These are phyloP conservation scores for Pediacus dermestoides DNA, from an alignment of 2,888 invertebrate genomes.

Conservation along the genomic window DNA sequence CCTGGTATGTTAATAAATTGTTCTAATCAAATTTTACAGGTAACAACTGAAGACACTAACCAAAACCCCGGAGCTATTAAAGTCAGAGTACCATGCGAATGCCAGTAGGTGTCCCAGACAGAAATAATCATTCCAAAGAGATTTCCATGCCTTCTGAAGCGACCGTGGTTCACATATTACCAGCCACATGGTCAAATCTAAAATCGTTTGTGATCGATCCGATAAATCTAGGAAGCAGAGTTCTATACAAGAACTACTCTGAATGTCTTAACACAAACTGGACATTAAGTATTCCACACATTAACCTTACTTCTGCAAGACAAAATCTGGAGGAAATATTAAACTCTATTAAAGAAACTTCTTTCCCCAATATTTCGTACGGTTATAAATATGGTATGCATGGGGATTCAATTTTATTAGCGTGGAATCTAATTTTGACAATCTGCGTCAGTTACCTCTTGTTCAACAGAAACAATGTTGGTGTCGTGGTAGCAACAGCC, in stretches of 20 bases:
- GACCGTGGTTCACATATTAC: constrained; percentile 10
- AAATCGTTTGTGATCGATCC: constrained; percentile 1
- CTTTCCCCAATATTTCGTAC: no score
- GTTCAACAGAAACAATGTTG: no score
- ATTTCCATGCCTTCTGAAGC: constrained; percentile 12
- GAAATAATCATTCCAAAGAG: constrained; percentile 14
- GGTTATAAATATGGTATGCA: no score
- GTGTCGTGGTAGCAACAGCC: no score
- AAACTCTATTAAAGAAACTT: no score
- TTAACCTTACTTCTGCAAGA: constrained; percentile 10
- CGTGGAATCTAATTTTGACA: no score
- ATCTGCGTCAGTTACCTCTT: no score
- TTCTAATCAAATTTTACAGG: no score
- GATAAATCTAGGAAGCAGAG: neutral
- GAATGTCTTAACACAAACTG: constrained; percentile 12
- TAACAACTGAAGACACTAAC: no score
- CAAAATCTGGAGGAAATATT: constrained; percentile 8
- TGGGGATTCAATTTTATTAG: no score
- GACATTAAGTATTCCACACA: constrained; percentile 10
- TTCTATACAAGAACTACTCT: constrained; percentile 5
- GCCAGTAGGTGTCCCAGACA: constrained; percentile 6
- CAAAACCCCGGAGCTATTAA: constrained; percentile 12
- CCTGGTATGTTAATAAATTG: no score
- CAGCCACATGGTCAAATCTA: constrained; percentile 7
- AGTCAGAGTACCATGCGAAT: constrained; percentile 16